Evolutionary conservation across 2,888 invertebrate genomes (phyloP), one percentile per base, ranked within the genome.

Genomic region (Mythimna impura): DNA sequence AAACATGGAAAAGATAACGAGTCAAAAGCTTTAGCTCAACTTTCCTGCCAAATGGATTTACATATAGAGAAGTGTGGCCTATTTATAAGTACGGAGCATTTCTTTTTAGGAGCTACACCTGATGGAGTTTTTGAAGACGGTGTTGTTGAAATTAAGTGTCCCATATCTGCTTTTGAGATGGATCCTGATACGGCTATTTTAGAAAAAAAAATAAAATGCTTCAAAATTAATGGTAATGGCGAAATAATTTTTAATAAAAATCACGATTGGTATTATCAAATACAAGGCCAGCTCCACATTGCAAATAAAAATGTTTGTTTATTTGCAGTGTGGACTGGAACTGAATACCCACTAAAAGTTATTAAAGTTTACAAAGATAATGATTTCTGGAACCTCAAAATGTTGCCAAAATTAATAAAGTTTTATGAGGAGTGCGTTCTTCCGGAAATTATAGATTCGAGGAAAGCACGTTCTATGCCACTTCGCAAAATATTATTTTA

Each of bases 221-320:
- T n/a, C n/a, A n/a, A n/a, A n/a, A n/a, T n/a, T n/a, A n/a, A n/a
- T n/a, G n/a, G n/a, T n/a, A n/a, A 34, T 14, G 58, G 50, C 8
- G 58, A 66, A 12, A 1, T 66, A 0, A 65, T 50, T 10, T 60
- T 79, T 8, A 74, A 81, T 36, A 30, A 17, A 12, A 74, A 73
- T 14, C 74, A 72, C 14, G 69, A 79, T 22, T 81, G 75, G 71
- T 74, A 64, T 43, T 79, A 68, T n/a, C 81, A 81, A 20, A 72
- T 77, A 17, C 76, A 81, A 58, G 81, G 79, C 0, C 81, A 81
- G 47, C 58, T 81, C 0, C 76, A 78, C 64, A 66, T 78, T n/a
- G 63, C 78, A 10, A 65, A 76, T 34, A 75, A 60, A 54, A 62
- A 67, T 14, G 6, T 58, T 65, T n/a, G n/a, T n/a, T n/a, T n/a